These are phyloP conservation scores for Idaea aversata DNA, from an alignment of 2,888 invertebrate species.

Conservation along the genomic window DNA sequence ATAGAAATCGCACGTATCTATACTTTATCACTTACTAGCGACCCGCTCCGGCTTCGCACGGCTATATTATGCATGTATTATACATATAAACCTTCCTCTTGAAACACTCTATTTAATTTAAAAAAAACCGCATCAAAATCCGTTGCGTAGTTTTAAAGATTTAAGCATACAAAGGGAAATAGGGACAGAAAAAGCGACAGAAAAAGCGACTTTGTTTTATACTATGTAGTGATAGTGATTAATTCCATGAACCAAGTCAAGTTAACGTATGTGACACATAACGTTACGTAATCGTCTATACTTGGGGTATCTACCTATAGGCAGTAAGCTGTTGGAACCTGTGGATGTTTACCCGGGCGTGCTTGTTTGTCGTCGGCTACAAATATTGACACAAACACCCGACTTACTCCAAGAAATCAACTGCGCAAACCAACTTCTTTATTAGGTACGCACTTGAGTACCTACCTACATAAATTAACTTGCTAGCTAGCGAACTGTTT, in stretches of 20 bases:
- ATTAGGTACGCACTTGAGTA: constrained; percentile 14
- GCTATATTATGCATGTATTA: no score
- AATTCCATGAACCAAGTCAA: neutral
- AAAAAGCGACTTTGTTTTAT: no score
- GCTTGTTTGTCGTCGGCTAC: constrained; percentile 44
- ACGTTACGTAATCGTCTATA: constrained; percentile 45
- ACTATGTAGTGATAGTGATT: no score
- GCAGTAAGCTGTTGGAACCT: constrained; percentile 33
- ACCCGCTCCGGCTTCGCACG: no score
- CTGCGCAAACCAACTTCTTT: constrained; percentile 36
- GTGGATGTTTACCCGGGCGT: constrained; percentile 41
- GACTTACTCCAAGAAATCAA: constrained; percentile 50
- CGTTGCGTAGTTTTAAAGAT: no score
- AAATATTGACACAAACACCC: constrained; percentile 64
- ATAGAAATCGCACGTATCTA: no score
- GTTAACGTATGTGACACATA: neutral
- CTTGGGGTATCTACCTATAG: constrained; percentile 32
- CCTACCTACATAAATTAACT: neutral
- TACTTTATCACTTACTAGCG: no score
- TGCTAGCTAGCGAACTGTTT: neutral
- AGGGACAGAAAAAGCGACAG: no score
- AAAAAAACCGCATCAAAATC: no score
- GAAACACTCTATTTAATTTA: no score
- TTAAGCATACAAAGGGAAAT: no score
- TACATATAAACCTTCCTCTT: no score